Evolutionary conservation across 1,140 invertebrate species (phyloP), one percentile per base, ranked within the genome.

Genomic region (Philotrypesis tridentata): DNA sequence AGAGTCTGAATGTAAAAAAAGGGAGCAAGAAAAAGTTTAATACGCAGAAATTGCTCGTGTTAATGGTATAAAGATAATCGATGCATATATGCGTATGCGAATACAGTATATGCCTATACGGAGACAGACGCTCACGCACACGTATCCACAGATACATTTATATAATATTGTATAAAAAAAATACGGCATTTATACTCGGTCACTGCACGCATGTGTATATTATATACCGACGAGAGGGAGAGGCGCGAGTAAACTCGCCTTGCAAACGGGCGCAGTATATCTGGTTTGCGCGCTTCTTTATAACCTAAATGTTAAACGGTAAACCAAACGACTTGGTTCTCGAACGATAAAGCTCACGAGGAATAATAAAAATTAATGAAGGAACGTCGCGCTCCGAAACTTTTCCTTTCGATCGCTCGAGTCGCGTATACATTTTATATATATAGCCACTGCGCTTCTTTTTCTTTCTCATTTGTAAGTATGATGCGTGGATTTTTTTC

Each of bases 121-220:
- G n/a, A 31, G 48, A 55, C 14, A 55, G 48, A 29, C 72, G 27
- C 48, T 55, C 27, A 31, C 72, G 48, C 72, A 61, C 72, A 25
- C 60, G 29, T 74, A 37, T 37, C 3, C 33, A 3, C 9, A 37
- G 1, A 43, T 43, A 43, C 1, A 43, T 37, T 3, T 37, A 37
- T 37, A 8, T 37, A 37, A n/a, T n/a, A n/a, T 37, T 43, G 40
- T 43, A 43, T 43, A 43, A 73, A 74, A 74, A 73, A 74, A 60
- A 55, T 55, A 55, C 48, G 25, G 31, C 60, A 65, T 76, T 76
- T 76, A 61, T 37, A 37, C n/a, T n/a, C n/a, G n/a, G n/a, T n/a
- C n/a, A n/a, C n/a, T n/a, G n/a, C n/a, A n/a, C 74, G 55, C 74
- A 25, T 37, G n/a, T 21, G 17, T 17, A 14, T 43, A 43, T 12